These are phyloP conservation scores for Oryzias curvinotus DNA, from an alignment of 2,113 vertebrate species.

Conservation along the genomic window DNA sequence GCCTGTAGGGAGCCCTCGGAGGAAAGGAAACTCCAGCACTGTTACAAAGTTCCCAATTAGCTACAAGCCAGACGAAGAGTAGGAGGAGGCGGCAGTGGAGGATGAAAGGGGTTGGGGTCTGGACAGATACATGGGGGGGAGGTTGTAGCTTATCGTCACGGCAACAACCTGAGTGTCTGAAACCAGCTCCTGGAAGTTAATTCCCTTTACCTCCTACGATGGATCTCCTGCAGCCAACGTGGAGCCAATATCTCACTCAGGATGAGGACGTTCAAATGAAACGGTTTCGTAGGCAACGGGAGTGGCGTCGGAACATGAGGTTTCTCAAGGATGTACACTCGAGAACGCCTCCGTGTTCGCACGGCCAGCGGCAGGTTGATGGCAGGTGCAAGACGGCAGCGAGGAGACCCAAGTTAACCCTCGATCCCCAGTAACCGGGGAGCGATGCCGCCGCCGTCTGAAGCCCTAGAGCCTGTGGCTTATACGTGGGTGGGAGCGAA, in stretches of 20 bases:
- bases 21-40: constrained; percentile 70
- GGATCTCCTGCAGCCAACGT: neutral
- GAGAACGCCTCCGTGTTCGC: neutral
- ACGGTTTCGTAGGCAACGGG: too few relatives aligned
- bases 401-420: constrained; percentile 72
- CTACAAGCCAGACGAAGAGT: constrained; percentile 38
- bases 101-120: constrained; percentile 3
- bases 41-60: constrained; percentile 78
- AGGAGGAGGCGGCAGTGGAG: too few relatives aligned
- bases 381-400: constrained; percentile 61
- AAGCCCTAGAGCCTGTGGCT: constrained; percentile 64
- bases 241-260: neutral
- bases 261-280: too few relatives aligned
- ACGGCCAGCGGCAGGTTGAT: constrained; percentile 50
- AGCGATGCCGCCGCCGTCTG: constrained; percentile 41
- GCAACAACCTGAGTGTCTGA: constrained; percentile 33
- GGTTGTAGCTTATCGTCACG: constrained; percentile 41
- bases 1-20: constrained; percentile 57
- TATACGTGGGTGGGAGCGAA: constrained; percentile 70
- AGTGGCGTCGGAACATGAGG: too few relatives aligned
- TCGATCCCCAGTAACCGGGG: constrained; percentile 57
- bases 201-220: neutral
- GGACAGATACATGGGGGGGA: constrained; percentile 15
- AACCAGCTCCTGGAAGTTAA: constrained; percentile 23
- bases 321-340: too few relatives aligned